Base-by-base conservation (phyloP, 2,888 invertebrate species). In the Drosophila leonis region DNA sequence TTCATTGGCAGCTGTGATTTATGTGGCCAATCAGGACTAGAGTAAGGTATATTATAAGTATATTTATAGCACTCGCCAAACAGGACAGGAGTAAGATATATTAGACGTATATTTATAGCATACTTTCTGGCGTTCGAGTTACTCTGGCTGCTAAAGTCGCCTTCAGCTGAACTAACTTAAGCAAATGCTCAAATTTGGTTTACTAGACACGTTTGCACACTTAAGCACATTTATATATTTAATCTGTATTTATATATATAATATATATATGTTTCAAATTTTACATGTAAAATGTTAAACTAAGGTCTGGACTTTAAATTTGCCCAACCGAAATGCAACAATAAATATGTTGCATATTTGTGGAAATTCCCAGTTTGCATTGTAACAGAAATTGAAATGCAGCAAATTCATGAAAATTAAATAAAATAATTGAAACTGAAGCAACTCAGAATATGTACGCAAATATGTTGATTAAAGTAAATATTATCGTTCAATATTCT, bases 1-100 rank as follows among this genome's bases (percentile, higher is more conserved):
- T 48, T 54, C 65, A 83, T 83, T 82, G 90, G 71, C 90, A 87
- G 82, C 71, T 71, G 66, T 89, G 83, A 89, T 83, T 87, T 72
- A 89, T 87, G 4, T 8, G 35, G 12, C 35, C 54, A 39, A 55
- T 39, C 27, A 55, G 29, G 18, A 13, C 18, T 18, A 12, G 13
- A 12, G 39, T 2, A 9, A 29, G 39, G 54, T 39, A 18, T 18
- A 55, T 29, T 29, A 54, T 54, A 54, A n/a, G 51, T 9, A 9
- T 15, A 13, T 51, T 51, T 35, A 15, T 35, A 20, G 49, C 35
- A 20, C 18, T 31, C 13, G 1, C 49, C 54, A 27, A 54, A 1
- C 37, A 13, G 29, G 18, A 8, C 27, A 29, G 3, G 8, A 27
- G 29, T 9, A n/a, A 37, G 27, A 15, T 37, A n/a, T 27, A 54